Base-by-base conservation (phyloP, 1,140 invertebrate genomes). In the Latrodectus geometricus region DNA sequence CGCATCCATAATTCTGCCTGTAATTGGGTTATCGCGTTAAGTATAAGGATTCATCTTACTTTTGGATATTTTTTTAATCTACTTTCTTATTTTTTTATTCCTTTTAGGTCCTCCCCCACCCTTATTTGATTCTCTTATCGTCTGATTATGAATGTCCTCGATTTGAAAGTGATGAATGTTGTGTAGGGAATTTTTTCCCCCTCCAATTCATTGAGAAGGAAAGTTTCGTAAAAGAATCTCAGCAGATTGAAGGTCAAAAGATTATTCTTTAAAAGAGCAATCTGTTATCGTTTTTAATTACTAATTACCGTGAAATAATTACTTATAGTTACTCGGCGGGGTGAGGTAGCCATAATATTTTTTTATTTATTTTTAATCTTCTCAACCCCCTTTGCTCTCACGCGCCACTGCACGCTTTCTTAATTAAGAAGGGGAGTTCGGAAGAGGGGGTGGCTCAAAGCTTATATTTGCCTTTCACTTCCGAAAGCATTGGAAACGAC, bases 301-400 rank as follows among this genome's bases (percentile, higher is more conserved):
- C 83, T 86, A 86, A 86, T 86, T 86, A 86, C 75, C 83, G 68
- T 86, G 75, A 77, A 86, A 86, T 86, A 86, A 86, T 86, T 86
- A 86, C 83, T 86, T 86, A 86, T 86, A 86, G 83, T 86, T 86
- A 86, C 74, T 70, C 50, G 21, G 49, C 12, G 52, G 21, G 73
- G 77, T 72, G 20, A 84, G 49, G 82, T 70, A 17, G 23, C 52
- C 48, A 20, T 35, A 21, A 70, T n/a, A n/a, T 86, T 86, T 78
- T 69, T 86, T 15, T n/a, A 4, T 20, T n/a, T 48, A 50, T 61
- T 61, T 21, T 35, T 83, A 74, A 76, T 78, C 75, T 86, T 78
- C 70, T 48, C 72, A 23, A 52, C 20, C 17, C 35, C 73, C 23
- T 76, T 76, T 52, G 72, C 82, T 84, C 35, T 35, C 48, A 77